phyloP scores from a whole-genome alignment of 1,140 invertebrate genomes.

The Mizuhopecten yessoensis region DNA sequence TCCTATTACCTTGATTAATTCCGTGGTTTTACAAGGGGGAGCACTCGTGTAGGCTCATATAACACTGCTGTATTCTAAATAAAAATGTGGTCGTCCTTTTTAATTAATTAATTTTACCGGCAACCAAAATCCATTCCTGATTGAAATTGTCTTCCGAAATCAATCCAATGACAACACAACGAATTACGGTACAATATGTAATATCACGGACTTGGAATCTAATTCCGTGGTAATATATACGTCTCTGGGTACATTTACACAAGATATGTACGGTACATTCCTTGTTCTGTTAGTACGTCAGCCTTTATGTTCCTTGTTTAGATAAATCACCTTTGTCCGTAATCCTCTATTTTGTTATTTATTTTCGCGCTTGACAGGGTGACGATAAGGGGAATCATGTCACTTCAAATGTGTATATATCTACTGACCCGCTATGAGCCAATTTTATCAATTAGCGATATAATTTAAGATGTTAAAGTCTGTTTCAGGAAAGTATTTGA shows the following conservation, averaged over 20 bases:
- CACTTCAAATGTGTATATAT: not conserved
- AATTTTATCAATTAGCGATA: constrained; percentile 35
- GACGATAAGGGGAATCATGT: not conserved
- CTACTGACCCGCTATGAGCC: constrained; percentile 1
- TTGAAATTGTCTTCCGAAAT: too few species aligned
- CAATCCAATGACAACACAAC: too few species aligned
- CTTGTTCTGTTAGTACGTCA: not conserved
- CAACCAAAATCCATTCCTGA: too few species aligned
- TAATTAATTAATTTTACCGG: too few species aligned
- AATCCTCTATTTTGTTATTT: constrained; percentile 22
- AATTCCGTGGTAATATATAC: too few species aligned
- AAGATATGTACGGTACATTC: not conserved
- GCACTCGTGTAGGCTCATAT: not conserved
- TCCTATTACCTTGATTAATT: too few species aligned
- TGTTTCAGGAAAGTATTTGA: not conserved
- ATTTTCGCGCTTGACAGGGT: constrained; percentile 37
- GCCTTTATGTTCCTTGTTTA: not conserved
- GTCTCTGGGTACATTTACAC: too few species aligned
- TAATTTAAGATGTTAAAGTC: not conserved
- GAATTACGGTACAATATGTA: too few species aligned
- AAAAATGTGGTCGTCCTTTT: too few species aligned
- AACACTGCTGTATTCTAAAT: too few species aligned
- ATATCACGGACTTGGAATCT: too few species aligned
- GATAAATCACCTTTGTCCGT: constrained; percentile 25
- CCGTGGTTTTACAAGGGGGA: not conserved